phyloP scores from a whole-genome alignment of 2,797 vertebrate genomes.

The Anomalospiza imberbis region DNA sequence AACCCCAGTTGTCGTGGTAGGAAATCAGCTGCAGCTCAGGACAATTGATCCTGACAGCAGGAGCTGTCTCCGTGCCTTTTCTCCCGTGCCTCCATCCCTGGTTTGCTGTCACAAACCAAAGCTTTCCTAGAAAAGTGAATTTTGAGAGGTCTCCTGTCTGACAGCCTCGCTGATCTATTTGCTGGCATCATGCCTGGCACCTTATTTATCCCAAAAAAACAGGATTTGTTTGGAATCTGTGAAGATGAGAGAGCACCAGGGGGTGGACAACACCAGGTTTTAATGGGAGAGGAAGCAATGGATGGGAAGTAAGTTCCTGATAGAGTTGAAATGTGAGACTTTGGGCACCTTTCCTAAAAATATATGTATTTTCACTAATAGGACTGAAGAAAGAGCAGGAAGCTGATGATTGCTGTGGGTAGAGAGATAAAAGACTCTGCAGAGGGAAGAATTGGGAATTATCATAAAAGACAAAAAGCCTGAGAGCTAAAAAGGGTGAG shows the following conservation, averaged over 20 bases:
- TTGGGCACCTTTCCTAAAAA: not conserved
- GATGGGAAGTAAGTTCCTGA: not conserved
- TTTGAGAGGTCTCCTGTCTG: not conserved
- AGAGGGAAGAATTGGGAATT: not conserved
- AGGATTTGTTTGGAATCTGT: not conserved
- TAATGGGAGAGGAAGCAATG: not conserved
- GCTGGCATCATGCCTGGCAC: not conserved
- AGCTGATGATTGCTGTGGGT: not conserved
- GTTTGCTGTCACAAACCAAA: not conserved
- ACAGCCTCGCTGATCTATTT: not conserved
- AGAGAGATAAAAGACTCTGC: not conserved
- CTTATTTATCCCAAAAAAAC: not conserved
- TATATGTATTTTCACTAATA: not conserved
- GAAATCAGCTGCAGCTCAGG: not conserved
- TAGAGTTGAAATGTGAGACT: not conserved
- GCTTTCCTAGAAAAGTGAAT: not conserved
- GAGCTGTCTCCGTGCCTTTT: not conserved
- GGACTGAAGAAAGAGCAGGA: not conserved
- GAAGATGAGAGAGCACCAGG: not conserved
- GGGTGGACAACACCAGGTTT: not conserved
- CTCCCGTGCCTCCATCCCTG: not conserved
- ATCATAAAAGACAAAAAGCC: not conserved
- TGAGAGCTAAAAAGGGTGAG: not conserved
- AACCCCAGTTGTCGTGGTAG: fast-evolving
- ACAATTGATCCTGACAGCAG: not conserved